phyloP scores from a whole-genome alignment of 2,888 invertebrate genomes.

The Aspidiotus rigidus region DNA sequence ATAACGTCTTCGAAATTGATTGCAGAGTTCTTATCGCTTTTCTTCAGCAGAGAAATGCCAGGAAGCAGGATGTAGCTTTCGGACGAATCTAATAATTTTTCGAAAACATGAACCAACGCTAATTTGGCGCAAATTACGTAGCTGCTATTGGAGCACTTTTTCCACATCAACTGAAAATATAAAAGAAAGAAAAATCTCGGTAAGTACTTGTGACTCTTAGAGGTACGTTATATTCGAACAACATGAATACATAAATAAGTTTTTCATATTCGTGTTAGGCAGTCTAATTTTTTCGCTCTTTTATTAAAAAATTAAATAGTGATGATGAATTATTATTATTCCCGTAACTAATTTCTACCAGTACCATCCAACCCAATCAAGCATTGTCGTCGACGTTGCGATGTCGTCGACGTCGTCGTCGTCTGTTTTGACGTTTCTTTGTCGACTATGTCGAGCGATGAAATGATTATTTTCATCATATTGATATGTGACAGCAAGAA shows the following conservation, averaged over 20 bases:
- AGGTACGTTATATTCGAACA: too few species aligned
- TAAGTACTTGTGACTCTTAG: neutral
- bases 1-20: neutral
- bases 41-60: slow-evolving; percentile 55
- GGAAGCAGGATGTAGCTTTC: slow-evolving; percentile 54
- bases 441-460: too few species aligned
- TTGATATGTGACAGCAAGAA: neutral
- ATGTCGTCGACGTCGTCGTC: too few species aligned
- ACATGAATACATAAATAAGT: too few species aligned
- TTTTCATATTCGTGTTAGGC: too few species aligned
- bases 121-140: slow-evolving; percentile 69
- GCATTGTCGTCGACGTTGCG: too few species aligned
- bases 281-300: neutral
- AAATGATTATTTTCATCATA: neutral
- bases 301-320: too few species aligned
- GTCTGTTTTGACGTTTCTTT: too few species aligned
- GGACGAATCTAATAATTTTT: slow-evolving; percentile 54
- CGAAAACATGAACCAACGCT: slow-evolving; percentile 65
- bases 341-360: too few species aligned
- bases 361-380: too few species aligned
- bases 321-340: too few species aligned
- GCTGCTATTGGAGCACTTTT: slow-evolving; percentile 52
- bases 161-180: slow-evolving; percentile 39
- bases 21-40: neutral
- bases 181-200: slow-evolving; percentile 4